Conservation (phyloP, 2,113 vertebrate genomes). For the Crotophaga sulcirostris region DNA sequence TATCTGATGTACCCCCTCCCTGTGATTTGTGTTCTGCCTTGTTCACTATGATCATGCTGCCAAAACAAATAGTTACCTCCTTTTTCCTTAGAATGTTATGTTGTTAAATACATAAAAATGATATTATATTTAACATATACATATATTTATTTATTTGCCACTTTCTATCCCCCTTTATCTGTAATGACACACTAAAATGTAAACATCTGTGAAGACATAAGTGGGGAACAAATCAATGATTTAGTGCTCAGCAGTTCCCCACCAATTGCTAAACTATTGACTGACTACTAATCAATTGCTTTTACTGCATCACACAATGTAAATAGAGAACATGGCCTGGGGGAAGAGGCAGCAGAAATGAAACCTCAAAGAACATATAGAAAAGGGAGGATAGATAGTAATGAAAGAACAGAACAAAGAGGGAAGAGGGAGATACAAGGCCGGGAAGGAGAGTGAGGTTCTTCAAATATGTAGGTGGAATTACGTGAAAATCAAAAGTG, state of each 20-base stretch:
- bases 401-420: background rate
- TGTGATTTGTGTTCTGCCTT: background rate
- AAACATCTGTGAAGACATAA: background rate
- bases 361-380: background rate
- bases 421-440: background rate
- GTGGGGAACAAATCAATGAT: slow-evolving; percentile 14
- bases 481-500: background rate
- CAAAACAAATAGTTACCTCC: background rate
- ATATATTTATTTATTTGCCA: background rate
- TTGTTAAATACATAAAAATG: background rate
- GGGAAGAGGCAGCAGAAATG: background rate
- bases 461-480: background rate
- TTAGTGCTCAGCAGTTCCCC: slow-evolving; percentile 20
- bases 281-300: slow-evolving; percentile 20
- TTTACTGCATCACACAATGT: background rate
- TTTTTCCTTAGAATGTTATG: background rate
- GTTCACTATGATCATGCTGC: background rate
- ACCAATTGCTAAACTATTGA: slow-evolving; percentile 34
- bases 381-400: background rate
- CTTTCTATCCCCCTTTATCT: background rate
- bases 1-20: background rate
- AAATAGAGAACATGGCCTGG: background rate
- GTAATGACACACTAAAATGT: background rate
- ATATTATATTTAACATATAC: background rate
- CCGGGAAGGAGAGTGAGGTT: background rate